A percentile compares a stretch with the other conserved stretches of the same genome.
Evolutionary conservation across 2,113 vertebrate genomes (phyloP).

Genomic region (Shinisaurus crocodilurus): DNA sequence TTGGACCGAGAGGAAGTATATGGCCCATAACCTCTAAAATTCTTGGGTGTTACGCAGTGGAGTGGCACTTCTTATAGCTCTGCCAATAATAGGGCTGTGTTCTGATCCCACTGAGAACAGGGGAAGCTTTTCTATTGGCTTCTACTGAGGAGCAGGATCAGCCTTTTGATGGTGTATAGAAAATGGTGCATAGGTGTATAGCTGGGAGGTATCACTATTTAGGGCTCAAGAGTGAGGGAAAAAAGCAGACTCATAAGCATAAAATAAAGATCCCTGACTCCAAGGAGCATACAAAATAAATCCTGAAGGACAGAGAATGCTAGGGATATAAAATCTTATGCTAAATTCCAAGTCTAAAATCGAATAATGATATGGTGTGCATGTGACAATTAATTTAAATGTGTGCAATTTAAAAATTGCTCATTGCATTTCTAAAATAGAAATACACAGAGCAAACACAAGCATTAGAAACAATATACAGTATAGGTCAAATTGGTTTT

Average conservation of each 20-base stretch:
- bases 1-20: background rate
- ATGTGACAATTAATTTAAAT: constrained; percentile 8
- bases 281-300: background rate
- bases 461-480: background rate
- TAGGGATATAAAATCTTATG: background rate
- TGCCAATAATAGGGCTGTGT: background rate
- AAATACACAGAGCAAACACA: background rate
- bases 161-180: fast-evolving
- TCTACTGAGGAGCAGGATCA: background rate
- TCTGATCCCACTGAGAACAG: fast-evolving
- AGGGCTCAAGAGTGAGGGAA: background rate
- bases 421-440: background rate
- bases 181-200: background rate
- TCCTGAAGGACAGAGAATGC: background rate
- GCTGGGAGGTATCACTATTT: background rate
- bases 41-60: background rate
- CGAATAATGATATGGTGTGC: background rate
- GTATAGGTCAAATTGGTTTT: background rate
- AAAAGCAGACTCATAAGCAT: background rate
- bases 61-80: background rate
- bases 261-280: background rate
- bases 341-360: background rate
- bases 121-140: background rate
- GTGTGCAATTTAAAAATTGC: background rate
- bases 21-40: background rate